Conservation (phyloP, 2,797 vertebrate genomes). For the Enteromius fasciolatus region DNA sequence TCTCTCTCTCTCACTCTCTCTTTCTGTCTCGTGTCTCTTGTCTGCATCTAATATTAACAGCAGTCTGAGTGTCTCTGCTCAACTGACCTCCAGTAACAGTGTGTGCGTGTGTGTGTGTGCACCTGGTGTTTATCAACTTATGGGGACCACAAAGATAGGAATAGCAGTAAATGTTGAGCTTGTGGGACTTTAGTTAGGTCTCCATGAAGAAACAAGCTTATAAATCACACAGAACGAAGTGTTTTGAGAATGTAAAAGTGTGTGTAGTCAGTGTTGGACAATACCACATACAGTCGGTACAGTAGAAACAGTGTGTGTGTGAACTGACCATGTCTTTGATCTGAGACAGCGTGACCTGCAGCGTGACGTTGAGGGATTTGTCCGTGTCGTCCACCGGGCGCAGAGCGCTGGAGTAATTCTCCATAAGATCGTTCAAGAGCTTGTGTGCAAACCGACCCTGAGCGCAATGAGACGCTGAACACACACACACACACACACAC, state of each 20-base stretch:
- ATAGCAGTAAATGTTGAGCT: no score
- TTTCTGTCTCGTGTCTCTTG: not conserved
- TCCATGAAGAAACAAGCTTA: no score
- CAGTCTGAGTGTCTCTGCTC: constrained; percentile 16
- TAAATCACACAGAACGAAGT: no score
- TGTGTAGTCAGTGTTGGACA: no score
- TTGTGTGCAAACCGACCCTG: constrained; percentile 91
- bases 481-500: constrained; percentile 15
- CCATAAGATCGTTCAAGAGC: constrained; percentile 90
- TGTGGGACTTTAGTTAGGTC: no score
- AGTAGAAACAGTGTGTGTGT: no score
- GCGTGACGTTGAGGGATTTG: constrained; percentile 90
- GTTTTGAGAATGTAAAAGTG: no score
- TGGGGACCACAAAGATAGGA: no score
- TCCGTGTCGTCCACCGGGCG: constrained; percentile 96
- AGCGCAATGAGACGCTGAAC: constrained; percentile 81
- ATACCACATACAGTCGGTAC: no score
- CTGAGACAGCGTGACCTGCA: constrained; percentile 96
- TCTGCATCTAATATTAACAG: constrained; percentile 30
- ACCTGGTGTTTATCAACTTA: no score
- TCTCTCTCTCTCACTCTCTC: not conserved
- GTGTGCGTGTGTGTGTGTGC: not conserved
- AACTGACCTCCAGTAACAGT: not conserved
- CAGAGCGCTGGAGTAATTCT: constrained; percentile 91
- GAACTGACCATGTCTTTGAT: constrained; percentile 96